Conservation (phyloP, 2,888 invertebrate species). For the Mythimna lalbum region DNA sequence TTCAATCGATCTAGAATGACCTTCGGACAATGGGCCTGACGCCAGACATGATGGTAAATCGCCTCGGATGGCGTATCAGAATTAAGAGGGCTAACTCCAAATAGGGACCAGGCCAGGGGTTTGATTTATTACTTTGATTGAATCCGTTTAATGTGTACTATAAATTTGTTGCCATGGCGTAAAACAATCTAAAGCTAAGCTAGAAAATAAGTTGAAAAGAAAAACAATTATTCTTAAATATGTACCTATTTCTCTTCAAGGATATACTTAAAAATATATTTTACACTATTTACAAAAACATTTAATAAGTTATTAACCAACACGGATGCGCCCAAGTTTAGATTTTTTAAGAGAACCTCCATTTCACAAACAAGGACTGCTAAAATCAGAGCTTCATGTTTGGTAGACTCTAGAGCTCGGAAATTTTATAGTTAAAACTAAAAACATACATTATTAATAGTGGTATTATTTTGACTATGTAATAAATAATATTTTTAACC, state of each 20-base stretch:
- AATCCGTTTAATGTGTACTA: neutral
- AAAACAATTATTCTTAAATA: neutral
- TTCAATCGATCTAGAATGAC: too few relatives aligned
- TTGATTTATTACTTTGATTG: neutral
- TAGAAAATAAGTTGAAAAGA: too few relatives aligned
- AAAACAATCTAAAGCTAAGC: too few relatives aligned
- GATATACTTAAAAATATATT: neutral
- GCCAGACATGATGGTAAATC: too few relatives aligned
- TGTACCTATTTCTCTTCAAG: neutral
- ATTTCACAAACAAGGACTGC: constrained; percentile 50
- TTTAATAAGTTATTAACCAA: neutral
- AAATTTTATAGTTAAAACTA: neutral
- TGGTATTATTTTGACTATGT: constrained; percentile 24
- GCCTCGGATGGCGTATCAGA: too few relatives aligned
- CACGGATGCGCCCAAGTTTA: constrained; percentile 32
- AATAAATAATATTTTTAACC: constrained; percentile 13
- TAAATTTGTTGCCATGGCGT: neutral
- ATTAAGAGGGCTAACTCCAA: too few relatives aligned
- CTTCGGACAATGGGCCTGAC: too few relatives aligned
- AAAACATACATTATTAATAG: neutral
- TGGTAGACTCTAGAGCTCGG: constrained; percentile 13
- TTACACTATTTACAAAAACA: constrained; percentile 18
- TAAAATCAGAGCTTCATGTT: constrained; percentile 47
- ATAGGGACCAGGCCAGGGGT: too few relatives aligned
- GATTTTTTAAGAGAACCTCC: constrained; percentile 1